Conservation (phyloP, 2,888 invertebrate species). For the Lithosia quadra region DNA sequence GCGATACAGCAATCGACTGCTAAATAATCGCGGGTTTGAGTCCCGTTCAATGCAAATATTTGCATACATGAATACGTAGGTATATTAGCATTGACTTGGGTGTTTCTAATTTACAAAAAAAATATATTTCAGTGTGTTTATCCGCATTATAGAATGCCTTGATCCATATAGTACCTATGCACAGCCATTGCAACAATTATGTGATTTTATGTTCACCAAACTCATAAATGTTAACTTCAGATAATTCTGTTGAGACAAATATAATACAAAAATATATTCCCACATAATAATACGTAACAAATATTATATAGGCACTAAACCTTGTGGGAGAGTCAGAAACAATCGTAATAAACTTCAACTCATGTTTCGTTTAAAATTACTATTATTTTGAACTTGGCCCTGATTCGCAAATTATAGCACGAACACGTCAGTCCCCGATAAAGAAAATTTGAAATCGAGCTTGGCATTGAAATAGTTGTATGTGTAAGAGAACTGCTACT, state of each 20-base stretch:
- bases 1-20: background rate
- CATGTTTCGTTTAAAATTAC: conserved; percentile 34
- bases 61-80: no score
- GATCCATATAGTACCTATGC: no score
- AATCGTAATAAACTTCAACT: conserved; percentile 5
- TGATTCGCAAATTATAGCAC: conserved; percentile 44
- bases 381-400: conserved; percentile 50
- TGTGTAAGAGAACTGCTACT: conserved; percentile 26
- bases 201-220: no score
- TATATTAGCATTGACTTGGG: no score
- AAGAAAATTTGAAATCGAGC: conserved; percentile 38
- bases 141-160: no score
- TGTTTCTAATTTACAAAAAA: no score
- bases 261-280: background rate
- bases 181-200: no score
- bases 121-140: no score
- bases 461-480: conserved; percentile 31
- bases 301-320: background rate
- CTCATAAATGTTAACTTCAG: no score
- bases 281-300: background rate
- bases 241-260: background rate
- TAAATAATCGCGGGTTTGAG: background rate
- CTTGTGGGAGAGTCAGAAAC: background rate
- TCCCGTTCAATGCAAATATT: background rate
- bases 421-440: conserved; percentile 36